phyloP scores from a whole-genome alignment of 2,797 vertebrate species.

The Philypnodon macrostomus region DNA sequence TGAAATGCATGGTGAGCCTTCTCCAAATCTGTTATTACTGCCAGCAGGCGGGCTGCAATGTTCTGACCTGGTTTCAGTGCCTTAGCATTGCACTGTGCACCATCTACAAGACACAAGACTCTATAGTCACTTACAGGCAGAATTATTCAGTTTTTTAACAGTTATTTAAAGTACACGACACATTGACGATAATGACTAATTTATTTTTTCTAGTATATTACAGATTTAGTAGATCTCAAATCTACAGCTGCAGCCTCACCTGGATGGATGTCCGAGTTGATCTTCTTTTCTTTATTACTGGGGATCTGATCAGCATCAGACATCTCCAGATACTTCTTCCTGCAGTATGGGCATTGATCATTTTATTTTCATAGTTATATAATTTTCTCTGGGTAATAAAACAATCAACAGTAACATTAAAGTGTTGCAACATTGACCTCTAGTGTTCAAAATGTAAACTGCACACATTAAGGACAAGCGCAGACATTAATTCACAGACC shows the following conservation, averaged over 20 bases:
- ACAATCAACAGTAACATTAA: slow-evolving; percentile 9
- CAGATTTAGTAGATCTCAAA: no score
- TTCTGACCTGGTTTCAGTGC: slow-evolving; percentile 43
- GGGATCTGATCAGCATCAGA: slow-evolving; percentile 43
- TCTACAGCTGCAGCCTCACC: slow-evolving; percentile 60
- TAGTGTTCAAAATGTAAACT: slow-evolving; percentile 57
- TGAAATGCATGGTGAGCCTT: slow-evolving; percentile 79
- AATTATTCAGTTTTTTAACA: no score
- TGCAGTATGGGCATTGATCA: slow-evolving; percentile 34
- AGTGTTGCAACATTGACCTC: slow-evolving; percentile 63
- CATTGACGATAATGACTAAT: neutral
- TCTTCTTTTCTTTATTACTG: slow-evolving; percentile 53
- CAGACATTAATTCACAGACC: slow-evolving; percentile 61
- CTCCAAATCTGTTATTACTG: slow-evolving; percentile 82
- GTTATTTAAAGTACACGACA: no score
- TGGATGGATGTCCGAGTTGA: no score
- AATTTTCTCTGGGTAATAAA: slow-evolving; percentile 1
- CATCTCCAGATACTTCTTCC: slow-evolving; percentile 74
- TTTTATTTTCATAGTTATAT: slow-evolving; percentile 8
- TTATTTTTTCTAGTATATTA: neutral
- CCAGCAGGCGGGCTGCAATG: slow-evolving; percentile 66
- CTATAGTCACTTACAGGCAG: no score
- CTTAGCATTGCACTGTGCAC: slow-evolving; percentile 50
- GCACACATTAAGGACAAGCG: slow-evolving; percentile 12
- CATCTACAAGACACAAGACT: slow-evolving; percentile 35